phyloP scores from a whole-genome alignment of 1,140 invertebrate genomes.

The Orius laevigatus region DNA sequence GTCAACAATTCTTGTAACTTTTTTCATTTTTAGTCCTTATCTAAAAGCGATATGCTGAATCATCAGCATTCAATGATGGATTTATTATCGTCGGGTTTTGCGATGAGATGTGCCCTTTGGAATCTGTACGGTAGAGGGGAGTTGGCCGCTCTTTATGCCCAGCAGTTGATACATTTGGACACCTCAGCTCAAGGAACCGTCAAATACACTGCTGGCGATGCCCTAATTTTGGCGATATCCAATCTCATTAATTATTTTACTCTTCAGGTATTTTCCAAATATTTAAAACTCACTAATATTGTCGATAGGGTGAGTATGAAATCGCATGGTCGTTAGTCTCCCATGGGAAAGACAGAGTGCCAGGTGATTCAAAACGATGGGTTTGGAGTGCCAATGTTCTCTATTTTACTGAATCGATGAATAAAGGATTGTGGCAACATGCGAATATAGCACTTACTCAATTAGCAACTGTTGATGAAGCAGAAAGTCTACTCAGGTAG shows the following conservation, averaged over 20 bases:
- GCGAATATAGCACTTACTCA: constrained; percentile 55
- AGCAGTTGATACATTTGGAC: constrained; percentile 59
- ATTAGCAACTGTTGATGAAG: constrained; percentile 50
- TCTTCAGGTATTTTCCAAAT: constrained; percentile 29
- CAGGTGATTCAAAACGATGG: constrained; percentile 47
- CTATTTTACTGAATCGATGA: constrained; percentile 37
- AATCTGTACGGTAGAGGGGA: constrained; percentile 70
- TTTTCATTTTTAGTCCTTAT: constrained; percentile 51
- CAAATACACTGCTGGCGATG: constrained; percentile 44
- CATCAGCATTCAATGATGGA: constrained; percentile 69
- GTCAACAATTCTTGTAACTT: no score
- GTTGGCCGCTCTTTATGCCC: constrained; percentile 58
- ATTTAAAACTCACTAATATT: neutral
- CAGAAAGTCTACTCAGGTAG: constrained; percentile 41
- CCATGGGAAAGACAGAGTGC: constrained; percentile 41
- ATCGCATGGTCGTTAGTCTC: constrained; percentile 35
- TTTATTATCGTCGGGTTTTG: constrained; percentile 56
- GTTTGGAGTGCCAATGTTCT: constrained; percentile 48
- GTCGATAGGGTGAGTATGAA: constrained; percentile 29
- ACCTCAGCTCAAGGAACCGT: constrained; percentile 32
- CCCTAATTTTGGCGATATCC: constrained; percentile 51
- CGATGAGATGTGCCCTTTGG: constrained; percentile 71
- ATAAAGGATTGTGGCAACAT: constrained; percentile 54
- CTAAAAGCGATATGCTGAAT: constrained; percentile 69
- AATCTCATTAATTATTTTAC: constrained; percentile 46